Conservation (phyloP, 2,888 invertebrate species). For the Spodoptera picta region DNA sequence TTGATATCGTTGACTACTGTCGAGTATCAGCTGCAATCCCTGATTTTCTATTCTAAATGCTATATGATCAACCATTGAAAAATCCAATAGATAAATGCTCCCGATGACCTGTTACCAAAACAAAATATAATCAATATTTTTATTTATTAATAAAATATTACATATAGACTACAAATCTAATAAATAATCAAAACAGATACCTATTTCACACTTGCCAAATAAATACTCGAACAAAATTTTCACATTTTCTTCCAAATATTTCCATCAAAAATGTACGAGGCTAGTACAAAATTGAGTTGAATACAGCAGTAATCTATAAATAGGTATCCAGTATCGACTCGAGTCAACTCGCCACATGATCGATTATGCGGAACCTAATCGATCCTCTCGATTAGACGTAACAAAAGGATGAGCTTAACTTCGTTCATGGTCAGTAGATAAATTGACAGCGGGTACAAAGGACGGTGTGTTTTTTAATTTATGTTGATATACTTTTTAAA, state of each 20-base stretch:
- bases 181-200: no score
- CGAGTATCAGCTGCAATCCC: neutral
- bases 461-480: constrained; percentile 4
- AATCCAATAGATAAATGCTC: no score
- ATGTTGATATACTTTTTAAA: neutral
- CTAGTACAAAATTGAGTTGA: neutral
- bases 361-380: constrained; percentile 38
- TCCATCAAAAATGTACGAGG: neutral
- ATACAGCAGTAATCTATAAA: constrained; percentile 18
- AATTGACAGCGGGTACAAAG: constrained; percentile 24
- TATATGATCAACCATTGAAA: no score
- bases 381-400: constrained; percentile 31
- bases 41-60: no score
- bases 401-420: constrained; percentile 43
- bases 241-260: constrained; percentile 1
- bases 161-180: no score
- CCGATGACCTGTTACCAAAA: no score
- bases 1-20: no score
- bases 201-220: no score
- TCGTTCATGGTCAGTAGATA: constrained; percentile 21
- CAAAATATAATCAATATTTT: no score
- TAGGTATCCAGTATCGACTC: neutral
- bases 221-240: neutral
- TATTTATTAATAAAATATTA: no score
- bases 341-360: constrained; percentile 21